Base-by-base conservation (phyloP, 2,888 invertebrate genomes). In the Zelleria hepariella region DNA sequence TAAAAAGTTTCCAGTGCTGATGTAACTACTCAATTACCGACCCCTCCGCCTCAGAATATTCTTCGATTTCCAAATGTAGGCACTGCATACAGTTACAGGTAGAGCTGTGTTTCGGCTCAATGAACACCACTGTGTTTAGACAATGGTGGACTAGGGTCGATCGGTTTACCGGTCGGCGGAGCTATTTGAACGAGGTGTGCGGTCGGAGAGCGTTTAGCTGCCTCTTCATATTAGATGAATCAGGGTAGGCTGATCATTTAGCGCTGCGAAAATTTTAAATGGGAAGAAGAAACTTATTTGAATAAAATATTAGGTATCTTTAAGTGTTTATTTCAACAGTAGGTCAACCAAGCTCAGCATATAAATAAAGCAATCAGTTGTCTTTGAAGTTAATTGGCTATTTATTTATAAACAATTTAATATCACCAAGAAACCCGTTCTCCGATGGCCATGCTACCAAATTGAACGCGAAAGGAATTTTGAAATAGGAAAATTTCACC, bases 1-100 rank as follows among this genome's bases (percentile, higher is more conserved):
- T 85, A 85, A 86, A 85, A 85, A 85, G 79, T 85, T 85, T 82
- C 75, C 75, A 80, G 75, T 80, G 75, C 75, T 77, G 81, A 82
- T 82, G 80, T 78, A 78, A 78, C 77, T 79, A 79, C 81, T 79
- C 81, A 79, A 78, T 81, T 80, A 80, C 78, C 68, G 68, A 67
- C 62, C 61, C 64, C 64, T 64, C 15, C 25, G 53, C 15, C n/a
- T 15, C 54, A 15, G 15, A 23, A 25, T 49, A 49, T 21, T 21
- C 21, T 51, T 54, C 26, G 26, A 54, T 54, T 54, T 7, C 7
- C 24, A 25, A 54, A 25, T 54, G 54, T 54, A 15, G n/a, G n/a
- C n/a, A n/a, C n/a, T n/a, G n/a, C n/a, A n/a, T n/a, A n/a, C n/a
- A n/a, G n/a, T n/a, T n/a, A n/a, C n/a, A n/a, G n/a, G n/a, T n/a